Evolutionary conservation across 2,113 vertebrate genomes (phyloP).

Genomic region (Alces alces): DNA sequence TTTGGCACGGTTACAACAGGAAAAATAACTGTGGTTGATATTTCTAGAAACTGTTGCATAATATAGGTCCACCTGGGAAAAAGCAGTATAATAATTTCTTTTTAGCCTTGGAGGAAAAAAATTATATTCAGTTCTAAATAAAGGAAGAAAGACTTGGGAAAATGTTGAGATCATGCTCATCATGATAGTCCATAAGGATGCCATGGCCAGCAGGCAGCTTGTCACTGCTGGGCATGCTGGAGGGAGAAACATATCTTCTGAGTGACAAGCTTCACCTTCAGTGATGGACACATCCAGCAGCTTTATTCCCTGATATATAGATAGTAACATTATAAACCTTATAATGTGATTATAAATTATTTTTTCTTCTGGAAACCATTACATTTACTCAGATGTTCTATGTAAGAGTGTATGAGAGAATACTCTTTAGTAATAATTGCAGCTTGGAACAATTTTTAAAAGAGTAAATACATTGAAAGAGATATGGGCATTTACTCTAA

Average conservation of each 20-base stretch:
- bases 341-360: neutral
- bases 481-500: neutral
- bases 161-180: neutral
- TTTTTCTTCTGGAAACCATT: neutral
- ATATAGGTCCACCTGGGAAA: neutral
- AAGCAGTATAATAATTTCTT: neutral
- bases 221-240: neutral
- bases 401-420: neutral
- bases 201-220: neutral
- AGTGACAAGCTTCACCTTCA: neutral
- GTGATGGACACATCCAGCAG: neutral
- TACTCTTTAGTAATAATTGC: neutral
- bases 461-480: neutral
- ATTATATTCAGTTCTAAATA: neutral
- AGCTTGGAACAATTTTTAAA: neutral
- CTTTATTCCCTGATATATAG: neutral
- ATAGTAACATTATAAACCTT: neutral
- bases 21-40: neutral
- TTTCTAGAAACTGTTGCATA: neutral
- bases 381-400: neutral
- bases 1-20: neutral
- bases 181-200: neutral
- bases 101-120: neutral
- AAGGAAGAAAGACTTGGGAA: neutral
- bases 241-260: neutral